Conservation (phyloP, 2,113 vertebrate genomes). For the Alethe diademata region DNA sequence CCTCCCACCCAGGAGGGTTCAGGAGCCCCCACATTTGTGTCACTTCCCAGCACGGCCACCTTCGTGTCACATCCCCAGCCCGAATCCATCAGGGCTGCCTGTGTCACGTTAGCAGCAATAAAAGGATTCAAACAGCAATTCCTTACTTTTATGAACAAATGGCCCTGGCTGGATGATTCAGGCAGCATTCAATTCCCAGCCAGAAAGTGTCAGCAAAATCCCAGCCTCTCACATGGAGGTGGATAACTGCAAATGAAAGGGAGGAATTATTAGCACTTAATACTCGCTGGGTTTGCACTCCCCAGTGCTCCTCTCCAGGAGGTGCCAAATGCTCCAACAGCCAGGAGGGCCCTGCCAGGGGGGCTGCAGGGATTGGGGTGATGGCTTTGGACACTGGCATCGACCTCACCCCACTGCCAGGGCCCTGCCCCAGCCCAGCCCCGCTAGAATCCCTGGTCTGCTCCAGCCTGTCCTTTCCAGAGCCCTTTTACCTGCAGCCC, state of each 20-base stretch:
- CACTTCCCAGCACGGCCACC: background rate
- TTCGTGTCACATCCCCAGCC: background rate
- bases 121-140: slow-evolving; percentile 53
- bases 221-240: slow-evolving; percentile 2
- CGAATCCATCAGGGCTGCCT: background rate
- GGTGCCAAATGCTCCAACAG: background rate
- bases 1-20: background rate
- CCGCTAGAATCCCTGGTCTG: background rate
- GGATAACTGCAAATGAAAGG: slow-evolving; percentile 53
- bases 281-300: background rate
- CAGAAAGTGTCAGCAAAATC: slow-evolving; percentile 58
- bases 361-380: accelerated
- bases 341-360: background rate
- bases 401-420: accelerated
- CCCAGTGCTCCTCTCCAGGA: background rate
- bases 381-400: background rate
- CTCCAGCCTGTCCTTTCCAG: background rate
- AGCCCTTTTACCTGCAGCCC: background rate
- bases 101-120: slow-evolving; percentile 20
- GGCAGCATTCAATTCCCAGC: slow-evolving; percentile 46
- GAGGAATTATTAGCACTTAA: slow-evolving; percentile 52
- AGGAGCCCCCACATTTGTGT: background rate
- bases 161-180: slow-evolving; percentile 61
- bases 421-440: background rate
- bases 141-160: slow-evolving; percentile 62